Evolutionary conservation across 2,888 invertebrate genomes (phyloP).

Genomic region (Acleris laterana): DNA sequence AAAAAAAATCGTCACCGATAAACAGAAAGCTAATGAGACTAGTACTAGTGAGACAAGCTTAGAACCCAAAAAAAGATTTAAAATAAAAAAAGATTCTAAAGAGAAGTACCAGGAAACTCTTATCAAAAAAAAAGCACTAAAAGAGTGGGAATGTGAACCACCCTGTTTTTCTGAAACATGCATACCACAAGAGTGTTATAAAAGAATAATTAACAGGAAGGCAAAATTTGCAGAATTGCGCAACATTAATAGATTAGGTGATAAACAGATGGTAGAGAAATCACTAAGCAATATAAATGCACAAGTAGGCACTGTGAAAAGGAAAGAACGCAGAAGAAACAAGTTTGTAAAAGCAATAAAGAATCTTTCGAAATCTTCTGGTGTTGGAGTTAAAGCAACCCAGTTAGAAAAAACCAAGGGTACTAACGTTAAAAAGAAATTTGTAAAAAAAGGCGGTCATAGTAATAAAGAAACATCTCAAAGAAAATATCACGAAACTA

Average conservation of each 20-base stretch:
- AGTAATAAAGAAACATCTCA: neutral
- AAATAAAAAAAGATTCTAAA: neutral
- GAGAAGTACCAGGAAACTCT: neutral
- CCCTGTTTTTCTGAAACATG: neutral
- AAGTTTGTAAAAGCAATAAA: neutral
- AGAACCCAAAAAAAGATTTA: neutral
- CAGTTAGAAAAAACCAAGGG: neutral
- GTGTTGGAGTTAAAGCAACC: neutral
- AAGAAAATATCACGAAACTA: neutral
- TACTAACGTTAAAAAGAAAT: neutral
- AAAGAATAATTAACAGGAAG: neutral
- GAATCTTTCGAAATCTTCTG: neutral
- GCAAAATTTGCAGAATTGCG: conserved; percentile 3
- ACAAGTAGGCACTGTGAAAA: neutral
- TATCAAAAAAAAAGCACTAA: neutral
- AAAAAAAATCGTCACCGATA: neutral
- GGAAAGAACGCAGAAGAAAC: neutral
- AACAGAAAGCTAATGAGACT: neutral
- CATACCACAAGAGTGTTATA: conserved; percentile 2
- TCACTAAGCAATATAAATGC: neutral
- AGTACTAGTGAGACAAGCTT: neutral
- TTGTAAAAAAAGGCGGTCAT: neutral
- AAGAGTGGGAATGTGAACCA: neutral
- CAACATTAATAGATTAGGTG: neutral
- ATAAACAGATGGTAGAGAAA: neutral